Evolutionary conservation across 2,888 invertebrate genomes (phyloP), one percentile per base, ranked within the genome.

Genomic region (Adelphocoris suturalis): DNA sequence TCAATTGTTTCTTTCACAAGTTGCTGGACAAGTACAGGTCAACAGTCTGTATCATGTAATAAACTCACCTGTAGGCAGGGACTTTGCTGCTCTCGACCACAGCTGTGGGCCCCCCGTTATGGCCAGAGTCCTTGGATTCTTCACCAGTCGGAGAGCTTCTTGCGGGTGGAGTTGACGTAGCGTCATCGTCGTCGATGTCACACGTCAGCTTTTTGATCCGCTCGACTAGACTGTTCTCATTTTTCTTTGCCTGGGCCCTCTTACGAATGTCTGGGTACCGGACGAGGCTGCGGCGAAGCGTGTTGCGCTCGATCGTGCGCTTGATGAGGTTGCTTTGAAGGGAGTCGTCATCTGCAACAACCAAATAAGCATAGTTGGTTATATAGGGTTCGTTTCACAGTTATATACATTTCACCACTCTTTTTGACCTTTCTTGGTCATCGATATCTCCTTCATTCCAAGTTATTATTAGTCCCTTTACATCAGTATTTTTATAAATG

Each of bases 151-250:
- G 96, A 91, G 96, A 95, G 0, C 95, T 94, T 27, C 95, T 93
- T 16, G 94, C 94, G 0, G 88, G 55, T n/a, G 88, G 88, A 13
- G 78, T 88, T 13, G 23, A 46, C 28, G 57, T 9, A n/a, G 57
- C n/a, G 0, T 93, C 93, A 78, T 94, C 94, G 75, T 97, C 97
- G 91, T 97, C 97, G 61, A 97, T 96, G 93, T 97, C 97, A 93
- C 97, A 97, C 0, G 98, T 98, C 84, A 98, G 94, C 92, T 97
- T 96, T 81, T 97, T 96, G 91, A 98, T 97, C 91, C 97, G 95
- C 92, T 98, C 98, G 90, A 97, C 97, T 61, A 98, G 94, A 86
- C 91, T 90, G 55, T 91, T 91, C 57, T 91, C 84, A 86, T 91
- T 91, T 46, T 92, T 92, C 90, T 92, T 93, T 93, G 82, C 92